Conservation (phyloP, 2,113 vertebrate genomes). For the Limnothrissa miodon region DNA sequence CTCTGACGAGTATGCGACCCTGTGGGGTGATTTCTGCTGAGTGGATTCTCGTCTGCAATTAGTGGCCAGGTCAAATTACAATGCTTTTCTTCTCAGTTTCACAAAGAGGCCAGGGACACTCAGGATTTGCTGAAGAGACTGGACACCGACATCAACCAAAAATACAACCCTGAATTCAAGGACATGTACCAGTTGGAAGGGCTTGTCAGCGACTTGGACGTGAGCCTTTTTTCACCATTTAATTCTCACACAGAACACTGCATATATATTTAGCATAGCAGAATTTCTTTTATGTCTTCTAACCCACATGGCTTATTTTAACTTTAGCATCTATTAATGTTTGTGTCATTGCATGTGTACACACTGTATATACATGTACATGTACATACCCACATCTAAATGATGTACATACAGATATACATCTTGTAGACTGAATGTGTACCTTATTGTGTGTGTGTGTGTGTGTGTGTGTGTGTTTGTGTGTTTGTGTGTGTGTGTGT, state of each 20-base stretch:
- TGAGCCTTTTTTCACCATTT: constrained; percentile 53
- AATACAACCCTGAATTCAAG: constrained; percentile 93
- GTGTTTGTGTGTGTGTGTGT: too few species aligned
- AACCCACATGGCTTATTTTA: neutral
- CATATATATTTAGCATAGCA: neutral
- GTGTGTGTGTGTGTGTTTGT: too few species aligned
- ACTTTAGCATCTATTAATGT: neutral
- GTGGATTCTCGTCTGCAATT: neutral
- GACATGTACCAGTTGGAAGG: constrained; percentile 89
- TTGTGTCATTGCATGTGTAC: neutral
- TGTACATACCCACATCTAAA: constrained; percentile 30
- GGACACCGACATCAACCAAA: constrained; percentile 86
- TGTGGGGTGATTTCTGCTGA: neutral
- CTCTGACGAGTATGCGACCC: neutral
- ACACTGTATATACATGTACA: neutral
- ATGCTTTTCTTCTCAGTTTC: constrained; percentile 70
- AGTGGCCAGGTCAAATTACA: neutral
- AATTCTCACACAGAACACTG: neutral
- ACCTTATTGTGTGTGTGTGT: too few species aligned
- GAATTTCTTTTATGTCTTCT: neutral
- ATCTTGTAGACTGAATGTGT: too few species aligned
- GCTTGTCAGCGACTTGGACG: constrained; percentile 83
- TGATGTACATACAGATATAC: neutral
- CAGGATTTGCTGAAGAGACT: constrained; percentile 87
- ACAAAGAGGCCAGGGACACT: constrained; percentile 86